Base-by-base conservation (phyloP, 2,797 vertebrate genomes). In the Netta rufina region DNA sequence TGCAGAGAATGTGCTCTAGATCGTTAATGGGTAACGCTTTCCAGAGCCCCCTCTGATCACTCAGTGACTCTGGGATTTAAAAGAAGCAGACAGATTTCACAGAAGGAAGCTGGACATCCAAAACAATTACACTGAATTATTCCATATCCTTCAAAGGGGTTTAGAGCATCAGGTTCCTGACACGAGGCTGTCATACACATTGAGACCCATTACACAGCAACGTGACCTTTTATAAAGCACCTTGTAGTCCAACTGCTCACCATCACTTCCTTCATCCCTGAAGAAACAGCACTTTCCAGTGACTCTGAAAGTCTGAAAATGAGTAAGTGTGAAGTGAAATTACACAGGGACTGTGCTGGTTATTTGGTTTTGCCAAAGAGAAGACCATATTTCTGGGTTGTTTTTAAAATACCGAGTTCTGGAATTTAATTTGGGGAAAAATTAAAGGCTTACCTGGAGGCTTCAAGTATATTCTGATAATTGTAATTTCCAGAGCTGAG, bases 351-450 rank as follows among this genome's bases (percentile, higher is more conserved):
- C 93, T 90, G 90, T 60, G 11, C 36, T 0, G 2, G 81, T 87
- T 75, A 38, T 57, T 89, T 96, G 88, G 86, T 97, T 96, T 96
- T 95, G 89, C 95, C 92, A 94, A 84, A 84, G 20, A 87, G 84
- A 95, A 94, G 94, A 89, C 67, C 73, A 58, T 65, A 69, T 92
- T 96, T 94, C 91, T 96, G 45, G 13, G 83, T 66, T 92, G 96
- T 90, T 96, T 97, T 97, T 84, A 94, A 96, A 92, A 91, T 70
- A 54, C n/a, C 10, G 22, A 84, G 92, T 96, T 96, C 91, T 97
- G 94, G 94, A 94, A 93, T 92, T 96, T 93, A 70, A 85, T 93
- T 83, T n/a, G 38, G 18, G 56, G 38, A 9, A 49, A 66, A 64
- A 56, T 13, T 10, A 39, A 74, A 83, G 56, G 80, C 69, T 47